Evolutionary conservation across 2,888 invertebrate genomes (phyloP), one percentile per base, ranked within the genome.

Genomic region (Patella depressa): DNA sequence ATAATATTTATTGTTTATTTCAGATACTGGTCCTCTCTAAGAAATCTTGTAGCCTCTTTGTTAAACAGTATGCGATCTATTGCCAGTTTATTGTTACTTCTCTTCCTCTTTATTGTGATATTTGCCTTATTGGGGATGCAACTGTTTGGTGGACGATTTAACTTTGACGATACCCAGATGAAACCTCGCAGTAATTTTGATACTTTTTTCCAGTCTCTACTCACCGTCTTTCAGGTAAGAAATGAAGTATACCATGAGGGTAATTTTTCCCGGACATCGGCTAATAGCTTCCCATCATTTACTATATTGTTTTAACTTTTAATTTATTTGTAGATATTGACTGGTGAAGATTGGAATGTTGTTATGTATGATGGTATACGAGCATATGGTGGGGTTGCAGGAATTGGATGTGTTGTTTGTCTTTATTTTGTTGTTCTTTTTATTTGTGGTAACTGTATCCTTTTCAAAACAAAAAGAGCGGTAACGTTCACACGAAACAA

Each of bases 361-460:
- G 99, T 99, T n/a, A 99, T 99, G 99, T 99, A 99, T 91, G 95
- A 96, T 88, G 99, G 99, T 24, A 99, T 99, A 87, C 95, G 95
- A 87, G 98, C 99, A 0, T 99, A 97, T 91, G 98, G 98, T 9
- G 99, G 99, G 3, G 98, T 99, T 9, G 94, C 95, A 59, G 95
- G 96, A 0, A 80, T 89, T 45, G 99, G 99, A 73, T 96, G 97
- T 85, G 92, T 99, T 80, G 98, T 98, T 75, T 98, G 98, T 93
- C 94, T 99, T 90, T 99, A 99, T 93, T 99, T 98, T 93, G 99
- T 99, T 89, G 97, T 99, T 84, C 95, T 99, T 81, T 99, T 99
- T 93, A 99, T 99, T 88, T 98, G 98, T 93, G 99, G 99, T 93
- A 99, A 99, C 93, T 99, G 93, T 93, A 92, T 91, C 92, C 91